Evolutionary conservation across 2,113 vertebrate genomes (phyloP).

Genomic region (Cyprinodon brontotheroides): DNA sequence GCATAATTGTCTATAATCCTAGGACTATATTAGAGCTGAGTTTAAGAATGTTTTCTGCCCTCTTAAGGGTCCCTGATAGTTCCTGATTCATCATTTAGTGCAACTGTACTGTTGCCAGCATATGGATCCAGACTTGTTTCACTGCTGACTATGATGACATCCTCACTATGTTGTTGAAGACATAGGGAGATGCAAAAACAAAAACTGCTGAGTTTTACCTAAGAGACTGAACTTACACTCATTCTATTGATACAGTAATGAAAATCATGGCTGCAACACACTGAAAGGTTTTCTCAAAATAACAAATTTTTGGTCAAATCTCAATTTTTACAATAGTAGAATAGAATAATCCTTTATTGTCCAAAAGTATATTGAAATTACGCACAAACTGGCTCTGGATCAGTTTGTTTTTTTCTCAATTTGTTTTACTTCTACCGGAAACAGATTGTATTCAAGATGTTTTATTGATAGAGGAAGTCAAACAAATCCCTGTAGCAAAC

Average conservation of each 20-base stretch:
- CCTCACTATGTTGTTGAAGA: neutral
- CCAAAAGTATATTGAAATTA: neutral
- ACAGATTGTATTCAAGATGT: conserved; percentile 2
- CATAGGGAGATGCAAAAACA: neutral
- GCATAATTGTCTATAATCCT: conserved; percentile 29
- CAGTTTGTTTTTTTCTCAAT: neutral
- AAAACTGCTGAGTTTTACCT: neutral
- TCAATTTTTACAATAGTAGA: neutral
- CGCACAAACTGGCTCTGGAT: neutral
- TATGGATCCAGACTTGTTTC: conserved; percentile 23
- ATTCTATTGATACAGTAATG: conserved; percentile 6
- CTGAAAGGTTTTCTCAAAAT: neutral
- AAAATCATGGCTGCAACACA: neutral
- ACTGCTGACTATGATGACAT: conserved; percentile 12
- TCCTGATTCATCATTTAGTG: conserved; percentile 44
- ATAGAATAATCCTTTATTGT: too few species aligned
- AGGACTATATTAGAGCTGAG: conserved; percentile 35
- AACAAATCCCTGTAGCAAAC: neutral
- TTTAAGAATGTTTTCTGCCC: conserved; percentile 21
- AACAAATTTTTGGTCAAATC: neutral
- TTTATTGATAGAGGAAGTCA: neutral
- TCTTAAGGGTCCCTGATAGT: conserved; percentile 30
- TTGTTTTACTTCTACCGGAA: neutral
- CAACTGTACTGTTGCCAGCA: conserved; percentile 12
- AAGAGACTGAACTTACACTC: neutral